These are phyloP conservation scores for Idaea dimidiata DNA, from an alignment of 2,888 invertebrate species.

Conservation along the genomic window DNA sequence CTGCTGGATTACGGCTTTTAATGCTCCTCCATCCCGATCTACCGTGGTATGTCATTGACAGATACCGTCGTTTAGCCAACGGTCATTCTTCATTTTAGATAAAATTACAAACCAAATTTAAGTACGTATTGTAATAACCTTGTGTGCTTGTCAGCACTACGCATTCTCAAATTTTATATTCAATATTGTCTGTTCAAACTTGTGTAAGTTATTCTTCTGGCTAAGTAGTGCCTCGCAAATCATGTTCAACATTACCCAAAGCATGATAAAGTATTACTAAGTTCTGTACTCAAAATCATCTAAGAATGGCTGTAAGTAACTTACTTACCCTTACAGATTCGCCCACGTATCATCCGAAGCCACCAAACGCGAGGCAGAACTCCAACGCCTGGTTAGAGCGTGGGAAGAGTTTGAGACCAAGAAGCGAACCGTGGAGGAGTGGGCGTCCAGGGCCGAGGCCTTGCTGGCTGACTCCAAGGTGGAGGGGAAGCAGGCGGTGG, in stretches of 20 bases:
- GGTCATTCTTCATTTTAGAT: too few relatives aligned
- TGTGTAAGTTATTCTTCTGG: not conserved
- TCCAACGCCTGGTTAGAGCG: slow-evolving; percentile 89
- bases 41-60: too few relatives aligned
- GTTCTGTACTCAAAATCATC: not conserved
- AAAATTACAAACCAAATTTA: too few relatives aligned
- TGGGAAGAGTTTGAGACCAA: slow-evolving; percentile 93
- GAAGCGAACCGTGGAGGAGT: slow-evolving; percentile 90
- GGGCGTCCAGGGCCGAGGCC: slow-evolving; percentile 92
- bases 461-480: slow-evolving; percentile 89
- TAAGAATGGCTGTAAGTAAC: not conserved
- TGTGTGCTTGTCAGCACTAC: too few relatives aligned
- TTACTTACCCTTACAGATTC: slow-evolving; percentile 70
- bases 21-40: too few relatives aligned
- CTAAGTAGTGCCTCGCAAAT: not conserved
- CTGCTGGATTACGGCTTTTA: too few relatives aligned
- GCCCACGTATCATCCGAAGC: slow-evolving; percentile 88
- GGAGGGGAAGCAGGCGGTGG: slow-evolving; percentile 89
- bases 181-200: too few relatives aligned
- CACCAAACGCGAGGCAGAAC: slow-evolving; percentile 87
- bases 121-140: too few relatives aligned
- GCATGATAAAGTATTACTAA: not conserved
- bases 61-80: too few relatives aligned
- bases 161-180: too few relatives aligned
- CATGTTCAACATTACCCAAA: not conserved